Conservation (phyloP, 2,113 vertebrate species). For the Boulengeromyrus knoepffleri region DNA sequence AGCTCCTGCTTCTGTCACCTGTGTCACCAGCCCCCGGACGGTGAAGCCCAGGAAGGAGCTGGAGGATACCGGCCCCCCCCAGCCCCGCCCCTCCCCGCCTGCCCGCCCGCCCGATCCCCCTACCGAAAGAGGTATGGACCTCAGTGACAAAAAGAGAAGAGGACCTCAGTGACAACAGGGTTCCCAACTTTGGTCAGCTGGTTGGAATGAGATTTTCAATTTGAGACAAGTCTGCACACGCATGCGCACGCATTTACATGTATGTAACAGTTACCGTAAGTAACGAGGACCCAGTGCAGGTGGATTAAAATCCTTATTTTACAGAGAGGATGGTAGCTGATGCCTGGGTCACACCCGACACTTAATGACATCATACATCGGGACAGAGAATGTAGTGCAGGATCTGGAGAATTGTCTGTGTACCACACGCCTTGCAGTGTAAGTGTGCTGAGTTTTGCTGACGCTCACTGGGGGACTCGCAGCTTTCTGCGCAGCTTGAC, state of each 20-base stretch:
- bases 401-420: slow-evolving; percentile 21
- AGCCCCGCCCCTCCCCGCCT: too few relatives aligned
- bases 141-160: neutral
- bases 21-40: neutral
- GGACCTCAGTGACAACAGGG: neutral
- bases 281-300: neutral
- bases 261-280: neutral
- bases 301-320: neutral
- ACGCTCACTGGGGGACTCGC: neutral
- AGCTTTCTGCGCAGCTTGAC: neutral
- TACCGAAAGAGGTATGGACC: neutral
- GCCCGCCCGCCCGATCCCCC: too few relatives aligned
- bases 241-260: neutral
- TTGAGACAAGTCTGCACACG: neutral
- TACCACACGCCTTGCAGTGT: neutral
- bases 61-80: neutral
- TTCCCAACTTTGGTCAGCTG: neutral
- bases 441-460: neutral
- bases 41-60: neutral
- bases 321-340: neutral
- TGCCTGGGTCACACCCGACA: neutral
- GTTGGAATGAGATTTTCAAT: neutral
- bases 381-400: slow-evolving; percentile 24
- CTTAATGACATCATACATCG: neutral
- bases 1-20: neutral